Percentiles rank a stretch among this genome's conserved stretches.
These are phyloP conservation scores for Heliconius hewitsoni DNA, from an alignment of 1,140 invertebrate species.

Conservation along the genomic window DNA sequence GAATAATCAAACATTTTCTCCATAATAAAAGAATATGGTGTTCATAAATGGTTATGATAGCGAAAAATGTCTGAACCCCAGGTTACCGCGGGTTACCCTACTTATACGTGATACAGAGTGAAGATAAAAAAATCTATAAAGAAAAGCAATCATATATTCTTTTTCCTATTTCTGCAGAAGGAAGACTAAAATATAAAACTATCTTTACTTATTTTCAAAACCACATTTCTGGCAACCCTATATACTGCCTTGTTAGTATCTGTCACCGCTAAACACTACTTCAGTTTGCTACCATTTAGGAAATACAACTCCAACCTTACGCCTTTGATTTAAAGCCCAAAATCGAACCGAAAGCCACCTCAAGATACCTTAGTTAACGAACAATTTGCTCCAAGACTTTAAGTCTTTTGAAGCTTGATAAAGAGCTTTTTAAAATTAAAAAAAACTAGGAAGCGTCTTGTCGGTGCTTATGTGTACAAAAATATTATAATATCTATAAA, in stretches of 20 bases:
- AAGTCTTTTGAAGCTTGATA: conserved; percentile 40
- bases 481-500: no score
- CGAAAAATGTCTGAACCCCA: no score
- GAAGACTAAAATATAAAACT: no score
- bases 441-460: neutral
- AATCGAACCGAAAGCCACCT: neutral
- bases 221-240: conserved; percentile 28
- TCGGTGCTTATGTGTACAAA: neutral
- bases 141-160: neutral
- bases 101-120: neutral
- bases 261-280: conserved; percentile 38
- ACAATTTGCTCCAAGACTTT: conserved; percentile 32
- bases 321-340: neutral
- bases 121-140: neutral
- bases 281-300: neutral
- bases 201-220: neutral
- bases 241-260: conserved; percentile 30
- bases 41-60: no score
- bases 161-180: no score
- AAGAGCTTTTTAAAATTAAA: conserved; percentile 18
- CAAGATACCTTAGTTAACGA: conserved; percentile 21
- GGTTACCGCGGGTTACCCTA: neutral
- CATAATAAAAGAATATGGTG: no score
- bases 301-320: neutral
- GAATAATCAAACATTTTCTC: no score